A percentile compares a stretch with the other conserved stretches of the same genome.
Conservation (phyloP, 2,797 vertebrate genomes). For the Hippopotamyrus pictus region DNA sequence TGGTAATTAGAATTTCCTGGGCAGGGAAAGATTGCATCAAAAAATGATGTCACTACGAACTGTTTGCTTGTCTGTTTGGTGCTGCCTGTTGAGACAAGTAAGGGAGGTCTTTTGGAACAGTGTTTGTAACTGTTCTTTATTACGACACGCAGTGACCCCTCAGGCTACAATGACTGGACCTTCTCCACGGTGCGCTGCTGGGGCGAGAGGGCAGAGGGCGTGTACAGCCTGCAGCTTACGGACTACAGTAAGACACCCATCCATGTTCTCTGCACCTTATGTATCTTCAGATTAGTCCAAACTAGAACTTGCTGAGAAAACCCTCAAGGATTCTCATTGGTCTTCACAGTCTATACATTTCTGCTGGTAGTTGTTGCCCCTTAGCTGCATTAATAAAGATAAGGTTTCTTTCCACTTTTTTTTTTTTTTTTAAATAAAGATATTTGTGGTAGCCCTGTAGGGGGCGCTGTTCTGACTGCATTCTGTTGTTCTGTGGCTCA, state of each 20-base stretch:
- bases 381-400: neutral
- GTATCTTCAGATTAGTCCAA: neutral
- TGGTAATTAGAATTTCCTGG: neutral
- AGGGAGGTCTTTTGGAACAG: neutral
- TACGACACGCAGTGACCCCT: constrained; percentile 62
- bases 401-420: neutral
- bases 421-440: no score
- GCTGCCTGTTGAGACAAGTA: neutral
- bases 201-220: constrained; percentile 80
- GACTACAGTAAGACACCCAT: constrained; percentile 72
- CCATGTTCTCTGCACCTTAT: neutral
- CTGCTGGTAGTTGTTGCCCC: neutral
- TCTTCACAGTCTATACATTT: neutral
- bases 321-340: neutral
- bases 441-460: neutral
- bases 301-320: neutral
- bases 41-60: neutral
- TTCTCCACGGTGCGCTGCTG: constrained; percentile 95
- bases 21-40: neutral
- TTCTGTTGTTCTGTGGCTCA: constrained; percentile 36
- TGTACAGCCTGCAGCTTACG: constrained; percentile 71
- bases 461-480: neutral
- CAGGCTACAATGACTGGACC: constrained; percentile 86
- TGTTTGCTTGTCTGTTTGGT: neutral
- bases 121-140: neutral